Conservation (phyloP, 2,113 vertebrate species). For the Phylloscopus trochilus region DNA sequence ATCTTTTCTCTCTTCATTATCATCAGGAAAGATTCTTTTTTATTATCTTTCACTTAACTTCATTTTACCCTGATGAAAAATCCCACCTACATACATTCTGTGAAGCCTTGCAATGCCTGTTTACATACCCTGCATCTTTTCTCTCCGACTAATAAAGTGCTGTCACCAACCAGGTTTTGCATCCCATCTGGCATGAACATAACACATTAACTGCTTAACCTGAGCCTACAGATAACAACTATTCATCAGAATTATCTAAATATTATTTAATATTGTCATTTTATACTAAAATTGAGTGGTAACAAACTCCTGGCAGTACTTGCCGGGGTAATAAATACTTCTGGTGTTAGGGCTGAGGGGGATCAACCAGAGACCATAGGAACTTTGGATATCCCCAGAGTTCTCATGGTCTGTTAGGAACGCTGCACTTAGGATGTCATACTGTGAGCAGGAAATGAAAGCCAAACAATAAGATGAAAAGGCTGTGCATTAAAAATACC, state of each 20-base stretch:
- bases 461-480: neutral
- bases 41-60: conserved; percentile 13
- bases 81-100: conserved; percentile 57
- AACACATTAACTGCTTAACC: neutral
- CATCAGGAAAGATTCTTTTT: neutral
- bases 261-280: neutral
- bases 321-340: neutral
- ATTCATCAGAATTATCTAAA: neutral
- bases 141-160: neutral
- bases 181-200: conserved; percentile 34
- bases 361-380: neutral
- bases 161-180: neutral
- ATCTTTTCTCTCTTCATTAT: neutral
- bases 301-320: neutral
- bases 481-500: neutral
- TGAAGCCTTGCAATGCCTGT: conserved; percentile 4
- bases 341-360: neutral
- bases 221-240: neutral
- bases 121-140: neutral
- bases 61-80: conserved; percentile 1
- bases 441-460: conserved; percentile 12
- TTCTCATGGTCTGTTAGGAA: neutral
- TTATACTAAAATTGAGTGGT: neutral
- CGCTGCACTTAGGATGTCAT: neutral
- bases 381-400: neutral